These are phyloP conservation scores for Trachurus trachurus DNA, from an alignment of 2,797 vertebrate species.

Conservation along the genomic window DNA sequence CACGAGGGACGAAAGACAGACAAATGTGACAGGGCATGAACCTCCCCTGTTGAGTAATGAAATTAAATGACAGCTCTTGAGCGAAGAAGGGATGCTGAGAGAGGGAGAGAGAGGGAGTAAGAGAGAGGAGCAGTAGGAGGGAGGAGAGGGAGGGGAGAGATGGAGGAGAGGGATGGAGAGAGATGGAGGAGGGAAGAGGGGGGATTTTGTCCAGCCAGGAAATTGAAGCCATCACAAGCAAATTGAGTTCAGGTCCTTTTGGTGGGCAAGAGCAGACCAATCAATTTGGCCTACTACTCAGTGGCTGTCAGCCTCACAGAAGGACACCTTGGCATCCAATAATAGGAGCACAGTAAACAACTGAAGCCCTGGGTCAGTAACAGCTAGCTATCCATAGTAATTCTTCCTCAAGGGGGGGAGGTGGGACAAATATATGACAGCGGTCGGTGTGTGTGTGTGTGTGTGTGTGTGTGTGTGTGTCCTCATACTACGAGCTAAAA, in stretches of 20 bases:
- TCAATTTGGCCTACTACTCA: constrained; percentile 87
- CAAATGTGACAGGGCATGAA: constrained; percentile 74
- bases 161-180: too few species aligned
- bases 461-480: neutral
- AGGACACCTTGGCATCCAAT: constrained; percentile 84
- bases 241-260: constrained; percentile 91
- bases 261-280: constrained; percentile 89
- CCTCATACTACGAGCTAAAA: constrained; percentile 19
- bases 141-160: too few species aligned
- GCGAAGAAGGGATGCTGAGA: constrained; percentile 66
- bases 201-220: constrained; percentile 85
- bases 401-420: constrained; percentile 61
- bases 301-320: constrained; percentile 80
- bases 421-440: constrained; percentile 60
- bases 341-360: constrained; percentile 84
- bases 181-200: constrained; percentile 48
- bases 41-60: constrained; percentile 83
- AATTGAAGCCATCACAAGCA: constrained; percentile 90
- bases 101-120: constrained; percentile 54
- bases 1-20: constrained; percentile 62
- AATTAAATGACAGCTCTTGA: constrained; percentile 86
- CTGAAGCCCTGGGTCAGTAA: constrained; percentile 75
- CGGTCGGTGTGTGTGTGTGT: neutral
- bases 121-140: neutral
- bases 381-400: constrained; percentile 70